These are phyloP conservation scores for Phylloscopus trochiloides DNA, from an alignment of 2,113 vertebrate genomes.

Conservation along the genomic window DNA sequence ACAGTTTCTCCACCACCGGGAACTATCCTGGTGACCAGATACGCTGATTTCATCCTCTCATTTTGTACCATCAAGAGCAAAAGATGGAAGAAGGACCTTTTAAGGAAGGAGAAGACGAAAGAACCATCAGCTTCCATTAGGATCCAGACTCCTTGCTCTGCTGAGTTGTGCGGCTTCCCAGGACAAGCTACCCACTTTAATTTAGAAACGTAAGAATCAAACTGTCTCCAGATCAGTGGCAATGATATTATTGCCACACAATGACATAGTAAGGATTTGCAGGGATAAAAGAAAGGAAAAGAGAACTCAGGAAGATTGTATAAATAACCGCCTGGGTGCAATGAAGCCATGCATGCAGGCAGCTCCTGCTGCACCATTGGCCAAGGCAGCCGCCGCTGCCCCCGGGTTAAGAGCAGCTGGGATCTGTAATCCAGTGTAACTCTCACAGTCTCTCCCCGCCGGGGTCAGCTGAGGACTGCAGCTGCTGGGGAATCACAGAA, in stretches of 20 bases:
- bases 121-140: background rate
- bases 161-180: background rate
- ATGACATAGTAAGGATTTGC: background rate
- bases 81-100: background rate
- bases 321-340: background rate
- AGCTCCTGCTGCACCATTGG: background rate
- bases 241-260: background rate
- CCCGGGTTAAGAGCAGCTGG: slow-evolving; percentile 22
- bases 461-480: slow-evolving; percentile 53
- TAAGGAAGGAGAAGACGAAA: background rate
- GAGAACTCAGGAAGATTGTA: background rate
- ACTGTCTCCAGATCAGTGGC: background rate
- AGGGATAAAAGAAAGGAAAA: background rate
- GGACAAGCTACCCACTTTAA: background rate
- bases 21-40: background rate
- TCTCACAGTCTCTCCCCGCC: slow-evolving; percentile 2
- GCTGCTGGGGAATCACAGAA: slow-evolving; percentile 41
- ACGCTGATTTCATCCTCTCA: background rate
- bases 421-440: slow-evolving; percentile 37
- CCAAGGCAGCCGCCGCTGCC: background rate
- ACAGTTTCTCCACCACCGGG: background rate
- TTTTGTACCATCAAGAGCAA: background rate
- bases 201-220: background rate
- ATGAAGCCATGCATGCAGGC: background rate
- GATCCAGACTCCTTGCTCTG: background rate